Evolutionary conservation across 2,113 vertebrate genomes (phyloP).

Genomic region (Lanius ludovicianus): DNA sequence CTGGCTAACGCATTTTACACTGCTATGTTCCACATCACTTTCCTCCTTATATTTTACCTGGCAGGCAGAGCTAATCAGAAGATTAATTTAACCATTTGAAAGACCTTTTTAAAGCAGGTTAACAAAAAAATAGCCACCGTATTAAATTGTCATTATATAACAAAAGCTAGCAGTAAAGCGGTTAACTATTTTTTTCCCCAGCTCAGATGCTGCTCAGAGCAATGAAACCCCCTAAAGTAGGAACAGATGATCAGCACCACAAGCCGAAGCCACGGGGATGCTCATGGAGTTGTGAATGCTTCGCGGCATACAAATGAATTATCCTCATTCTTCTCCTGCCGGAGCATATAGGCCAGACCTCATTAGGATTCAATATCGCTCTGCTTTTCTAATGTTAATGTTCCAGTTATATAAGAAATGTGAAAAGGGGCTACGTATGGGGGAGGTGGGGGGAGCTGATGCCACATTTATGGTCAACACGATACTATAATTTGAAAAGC

Average conservation of each 20-base stretch:
- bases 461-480: constrained; percentile 47
- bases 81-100: constrained; percentile 63
- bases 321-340: constrained; percentile 75
- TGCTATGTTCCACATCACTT: constrained; percentile 26
- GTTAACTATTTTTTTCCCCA: constrained; percentile 74
- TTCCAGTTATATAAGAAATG: constrained; percentile 76
- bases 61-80: constrained; percentile 64
- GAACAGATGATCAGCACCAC: constrained; percentile 89
- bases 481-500: constrained; percentile 64
- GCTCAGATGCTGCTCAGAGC: constrained; percentile 71
- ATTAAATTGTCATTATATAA: constrained; percentile 72
- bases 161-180: constrained; percentile 71
- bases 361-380: constrained; percentile 80
- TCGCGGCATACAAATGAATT: constrained; percentile 89
- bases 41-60: constrained; percentile 66
- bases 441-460: not conserved
- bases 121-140: constrained; percentile 57
- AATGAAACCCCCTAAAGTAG: constrained; percentile 79
- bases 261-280: constrained; percentile 84
- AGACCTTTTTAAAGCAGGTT: constrained; percentile 66
- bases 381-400: constrained; percentile 83
- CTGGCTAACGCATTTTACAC: constrained; percentile 25
- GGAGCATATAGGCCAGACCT: constrained; percentile 74
- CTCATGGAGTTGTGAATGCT: constrained; percentile 76
- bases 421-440: not conserved